These are phyloP conservation scores for Chaetodon trifasciatus DNA, from an alignment of 2,797 vertebrate species.

Conservation along the genomic window DNA sequence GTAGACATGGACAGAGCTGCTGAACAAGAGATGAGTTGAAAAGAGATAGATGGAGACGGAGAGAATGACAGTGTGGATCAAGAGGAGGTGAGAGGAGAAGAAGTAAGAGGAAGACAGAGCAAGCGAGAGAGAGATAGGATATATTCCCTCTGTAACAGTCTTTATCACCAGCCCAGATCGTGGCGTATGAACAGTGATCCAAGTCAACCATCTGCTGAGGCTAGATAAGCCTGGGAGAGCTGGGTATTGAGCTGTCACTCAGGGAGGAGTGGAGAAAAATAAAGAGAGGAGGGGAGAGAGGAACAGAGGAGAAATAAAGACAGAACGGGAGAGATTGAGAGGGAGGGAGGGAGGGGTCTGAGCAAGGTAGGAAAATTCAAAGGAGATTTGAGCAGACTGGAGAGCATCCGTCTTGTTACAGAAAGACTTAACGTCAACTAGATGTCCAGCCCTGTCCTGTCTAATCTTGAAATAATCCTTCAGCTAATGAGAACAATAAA, in stretches of 20 bases:
- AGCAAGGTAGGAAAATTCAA: conserved; percentile 69
- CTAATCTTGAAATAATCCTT: conserved; percentile 72
- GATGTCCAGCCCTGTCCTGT: conserved; percentile 72
- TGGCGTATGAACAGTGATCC: conserved; percentile 99
- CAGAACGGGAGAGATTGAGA: conserved; percentile 55
- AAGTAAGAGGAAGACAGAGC: conserved; percentile 71
- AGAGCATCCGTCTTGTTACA: conserved; percentile 76
- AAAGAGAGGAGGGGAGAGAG: conserved; percentile 66
- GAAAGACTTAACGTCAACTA: conserved; percentile 78
- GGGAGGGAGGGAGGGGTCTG: conserved; percentile 24
- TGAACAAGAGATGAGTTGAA: conserved; percentile 37
- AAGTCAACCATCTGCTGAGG: conserved; percentile 99
- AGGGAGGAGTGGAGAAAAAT: conserved; percentile 83
- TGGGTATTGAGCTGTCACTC: conserved; percentile 97
- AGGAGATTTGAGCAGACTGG: conserved; percentile 90
- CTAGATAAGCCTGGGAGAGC: conserved; percentile 98
- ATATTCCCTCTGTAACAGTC: conserved; percentile 94
- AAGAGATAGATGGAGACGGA: conserved; percentile 35
- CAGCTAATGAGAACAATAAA: conserved; percentile 66
- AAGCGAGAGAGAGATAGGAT: conserved; percentile 78
- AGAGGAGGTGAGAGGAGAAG: conserved; percentile 62
- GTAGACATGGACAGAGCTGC: conserved; percentile 38
- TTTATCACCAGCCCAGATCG: conserved; percentile 98
- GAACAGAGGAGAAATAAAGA: conserved; percentile 81
- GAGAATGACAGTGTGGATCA: conserved; percentile 39